Conservation (phyloP, 2,113 vertebrate species). For the Leucopsar rothschildi region DNA sequence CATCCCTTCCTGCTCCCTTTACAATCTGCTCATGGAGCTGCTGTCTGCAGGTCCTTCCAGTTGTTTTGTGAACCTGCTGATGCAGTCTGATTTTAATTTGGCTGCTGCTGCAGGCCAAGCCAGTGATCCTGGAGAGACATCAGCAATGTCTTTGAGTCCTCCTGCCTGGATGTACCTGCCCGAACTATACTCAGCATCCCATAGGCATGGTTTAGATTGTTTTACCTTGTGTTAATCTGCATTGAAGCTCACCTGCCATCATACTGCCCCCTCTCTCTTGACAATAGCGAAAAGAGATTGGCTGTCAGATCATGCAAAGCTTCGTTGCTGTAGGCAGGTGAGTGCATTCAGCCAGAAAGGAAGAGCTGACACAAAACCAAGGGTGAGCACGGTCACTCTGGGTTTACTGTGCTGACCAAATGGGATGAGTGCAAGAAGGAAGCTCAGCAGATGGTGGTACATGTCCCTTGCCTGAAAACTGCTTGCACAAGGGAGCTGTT, state of each 20-base stretch:
- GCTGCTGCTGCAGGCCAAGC: neutral
- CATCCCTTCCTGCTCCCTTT: neutral
- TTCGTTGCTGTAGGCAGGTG: neutral
- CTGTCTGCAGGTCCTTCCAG: neutral
- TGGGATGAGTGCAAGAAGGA: neutral
- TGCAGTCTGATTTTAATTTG: neutral
- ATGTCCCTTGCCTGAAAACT: neutral
- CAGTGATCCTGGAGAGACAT: neutral
- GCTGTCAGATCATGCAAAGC: neutral
- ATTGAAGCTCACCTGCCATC: neutral
- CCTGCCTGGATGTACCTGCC: neutral
- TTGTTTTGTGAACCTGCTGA: neutral
- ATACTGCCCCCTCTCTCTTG: neutral
- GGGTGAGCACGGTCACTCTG: neutral
- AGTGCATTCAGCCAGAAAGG: neutral
- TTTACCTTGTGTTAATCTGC: neutral
- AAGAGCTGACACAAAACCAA: neutral
- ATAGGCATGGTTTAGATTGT: neutral
- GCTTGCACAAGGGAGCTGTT: neutral
- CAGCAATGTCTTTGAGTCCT: accelerated
- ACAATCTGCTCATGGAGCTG: neutral
- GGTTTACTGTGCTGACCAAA: neutral
- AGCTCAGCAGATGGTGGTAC: neutral
- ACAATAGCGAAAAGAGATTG: neutral
- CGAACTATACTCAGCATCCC: neutral